phyloP scores from a whole-genome alignment of 2,797 vertebrate species.

The Micrastur ruficollis region DNA sequence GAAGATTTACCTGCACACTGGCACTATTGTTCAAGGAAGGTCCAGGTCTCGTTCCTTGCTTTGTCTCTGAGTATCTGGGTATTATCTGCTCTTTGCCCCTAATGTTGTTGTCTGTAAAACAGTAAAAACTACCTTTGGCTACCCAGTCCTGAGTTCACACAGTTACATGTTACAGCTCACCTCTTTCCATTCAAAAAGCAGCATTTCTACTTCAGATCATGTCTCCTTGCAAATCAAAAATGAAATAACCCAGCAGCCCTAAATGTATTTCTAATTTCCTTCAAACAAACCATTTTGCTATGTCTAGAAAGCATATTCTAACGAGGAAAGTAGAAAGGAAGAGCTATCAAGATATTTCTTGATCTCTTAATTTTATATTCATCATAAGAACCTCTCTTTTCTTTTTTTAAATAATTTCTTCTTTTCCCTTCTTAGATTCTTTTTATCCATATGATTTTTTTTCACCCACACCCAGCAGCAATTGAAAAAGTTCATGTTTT shows the following conservation, averaged over 20 bases:
- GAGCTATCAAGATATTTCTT: background rate
- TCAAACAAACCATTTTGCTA: conserved; percentile 40
- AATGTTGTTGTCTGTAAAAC: background rate
- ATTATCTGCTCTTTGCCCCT: background rate
- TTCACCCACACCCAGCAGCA: background rate
- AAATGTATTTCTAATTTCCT: conserved; percentile 54
- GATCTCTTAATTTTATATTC: background rate
- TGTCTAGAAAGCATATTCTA: conserved; percentile 19
- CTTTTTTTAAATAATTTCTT: background rate
- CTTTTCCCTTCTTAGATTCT: background rate
- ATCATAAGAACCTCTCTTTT: background rate
- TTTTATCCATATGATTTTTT: background rate
- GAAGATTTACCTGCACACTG: background rate
- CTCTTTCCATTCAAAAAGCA: conserved; percentile 2
- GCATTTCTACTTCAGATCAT: background rate
- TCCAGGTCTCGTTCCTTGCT: background rate
- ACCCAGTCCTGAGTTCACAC: background rate
- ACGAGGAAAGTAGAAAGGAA: background rate
- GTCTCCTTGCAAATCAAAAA: conserved; percentile 21
- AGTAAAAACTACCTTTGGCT: background rate
- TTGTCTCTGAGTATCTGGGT: background rate
- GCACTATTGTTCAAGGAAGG: background rate
- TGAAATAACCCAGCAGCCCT: conserved; percentile 56
- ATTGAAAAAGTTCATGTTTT: background rate
- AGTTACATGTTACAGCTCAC: background rate